phyloP scores from a whole-genome alignment of 2,113 vertebrate species.

The Mystacornis crossleyi region DNA sequence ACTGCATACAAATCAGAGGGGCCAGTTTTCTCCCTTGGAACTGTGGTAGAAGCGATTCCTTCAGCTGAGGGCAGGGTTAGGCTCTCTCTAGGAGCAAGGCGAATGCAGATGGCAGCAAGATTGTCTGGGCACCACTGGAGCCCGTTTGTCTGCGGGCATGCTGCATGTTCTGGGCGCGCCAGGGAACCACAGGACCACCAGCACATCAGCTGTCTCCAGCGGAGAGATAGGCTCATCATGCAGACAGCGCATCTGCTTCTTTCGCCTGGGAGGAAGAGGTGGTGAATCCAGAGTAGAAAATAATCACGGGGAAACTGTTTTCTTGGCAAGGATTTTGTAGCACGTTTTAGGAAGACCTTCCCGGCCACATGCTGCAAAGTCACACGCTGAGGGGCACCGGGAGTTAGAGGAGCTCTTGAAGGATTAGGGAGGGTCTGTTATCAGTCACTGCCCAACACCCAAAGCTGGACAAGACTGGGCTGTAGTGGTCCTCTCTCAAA shows the following conservation, averaged over 20 bases:
- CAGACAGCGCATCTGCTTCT: background rate
- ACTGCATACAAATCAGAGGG: background rate
- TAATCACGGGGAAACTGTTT: background rate
- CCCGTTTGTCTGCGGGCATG: accelerated
- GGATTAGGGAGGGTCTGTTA: background rate
- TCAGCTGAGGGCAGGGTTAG: background rate
- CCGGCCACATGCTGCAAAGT: background rate
- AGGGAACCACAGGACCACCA: accelerated
- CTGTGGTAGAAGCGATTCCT: accelerated
- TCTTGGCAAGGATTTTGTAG: background rate
- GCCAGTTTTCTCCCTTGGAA: background rate
- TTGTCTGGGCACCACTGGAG: background rate
- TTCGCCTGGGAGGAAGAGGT: background rate
- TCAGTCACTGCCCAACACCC: accelerated
- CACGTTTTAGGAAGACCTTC: background rate
- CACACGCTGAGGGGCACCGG: background rate
- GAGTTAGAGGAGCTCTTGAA: background rate
- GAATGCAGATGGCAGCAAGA: background rate
- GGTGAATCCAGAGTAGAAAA: background rate
- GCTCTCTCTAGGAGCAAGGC: background rate
- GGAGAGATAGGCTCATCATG: background rate
- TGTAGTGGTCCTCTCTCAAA: background rate
- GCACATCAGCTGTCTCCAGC: accelerated
- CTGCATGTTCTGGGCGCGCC: accelerated
- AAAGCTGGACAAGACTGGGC: background rate